Evolutionary conservation across 1,140 invertebrate genomes (phyloP), one percentile per base, ranked within the genome.

Genomic region (Drosophila teissieri): DNA sequence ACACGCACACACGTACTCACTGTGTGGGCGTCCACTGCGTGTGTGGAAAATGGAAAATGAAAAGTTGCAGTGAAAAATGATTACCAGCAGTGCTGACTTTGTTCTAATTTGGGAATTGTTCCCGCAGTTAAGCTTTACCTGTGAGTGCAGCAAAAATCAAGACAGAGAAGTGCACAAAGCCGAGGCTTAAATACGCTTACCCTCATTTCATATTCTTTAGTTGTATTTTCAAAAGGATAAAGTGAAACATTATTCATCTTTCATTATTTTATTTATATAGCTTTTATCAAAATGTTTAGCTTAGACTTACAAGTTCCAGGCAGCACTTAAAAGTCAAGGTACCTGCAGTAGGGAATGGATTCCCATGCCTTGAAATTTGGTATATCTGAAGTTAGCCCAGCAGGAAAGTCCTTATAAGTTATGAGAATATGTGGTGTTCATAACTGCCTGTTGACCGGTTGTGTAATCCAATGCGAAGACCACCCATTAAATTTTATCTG

Each of bases 1-100:
- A 27, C 34, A 22, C 19, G 51, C 4, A 15, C 37, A 39, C 5
- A 12, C 4, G 5, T 4, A 39, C 37, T 6, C 36, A 22, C 57
- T 67, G 61, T 54, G 34, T 55, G 22, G 42, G 11, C 17, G 51
- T 31, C 34, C 17, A 36, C 54, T 70, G 27, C 39, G 31, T 60
- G 27, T 73, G 70, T 73, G 70, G 69, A 48, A 46, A 62, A 62
- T 54, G 65, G 54, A 67, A 69, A 65, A 65, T 65, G 63, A 65
- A 65, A 69, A 56, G 36, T 56, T 70, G 44, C 42, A 48, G 52
- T 70, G 64, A 70, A 70, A 70, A 70, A 70, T 70, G 68, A 70
- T 70, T 70, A 34, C 68, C 24, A 39, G 51, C 51, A 48, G 52
- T 46, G 53, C 40, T 34, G 65, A 42, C 17, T 57, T 55, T 24